Conservation (phyloP, 2,888 invertebrate species). For the Phortica okadai region DNA sequence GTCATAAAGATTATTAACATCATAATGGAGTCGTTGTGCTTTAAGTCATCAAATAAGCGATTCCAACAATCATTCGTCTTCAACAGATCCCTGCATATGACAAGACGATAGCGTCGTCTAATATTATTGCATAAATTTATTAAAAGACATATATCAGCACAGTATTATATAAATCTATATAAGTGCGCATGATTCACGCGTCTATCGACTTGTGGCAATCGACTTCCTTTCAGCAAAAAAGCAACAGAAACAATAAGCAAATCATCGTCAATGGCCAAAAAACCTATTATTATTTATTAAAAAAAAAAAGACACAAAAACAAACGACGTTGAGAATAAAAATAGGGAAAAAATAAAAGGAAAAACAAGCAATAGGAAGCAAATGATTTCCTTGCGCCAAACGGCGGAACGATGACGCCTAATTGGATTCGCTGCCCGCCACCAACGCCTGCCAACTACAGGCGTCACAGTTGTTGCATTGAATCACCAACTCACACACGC, state of each 20-base stretch:
- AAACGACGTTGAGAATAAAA: slow-evolving; percentile 31
- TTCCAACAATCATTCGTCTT: too few species aligned
- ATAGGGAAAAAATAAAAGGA: background rate
- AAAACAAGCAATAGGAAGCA: slow-evolving; percentile 12
- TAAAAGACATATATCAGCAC: slow-evolving; percentile 46
- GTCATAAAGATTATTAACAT: too few species aligned
- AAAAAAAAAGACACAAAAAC: slow-evolving; percentile 35
- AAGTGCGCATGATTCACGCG: slow-evolving; percentile 52
- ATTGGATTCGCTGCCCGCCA: slow-evolving; percentile 49
- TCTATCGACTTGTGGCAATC: slow-evolving; percentile 45
- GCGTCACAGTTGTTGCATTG: background rate
- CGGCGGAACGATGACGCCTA: slow-evolving; percentile 50
- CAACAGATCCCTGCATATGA: too few species aligned
- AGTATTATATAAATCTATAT: slow-evolving; percentile 50
- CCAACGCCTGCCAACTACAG: background rate
- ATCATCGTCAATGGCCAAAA: slow-evolving; percentile 23
- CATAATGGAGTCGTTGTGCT: too few species aligned
- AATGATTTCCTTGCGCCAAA: slow-evolving; percentile 56
- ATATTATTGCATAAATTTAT: slow-evolving; percentile 33
- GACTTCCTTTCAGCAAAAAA: slow-evolving; percentile 30
- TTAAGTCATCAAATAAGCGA: too few species aligned
- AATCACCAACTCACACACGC: slow-evolving; percentile 14
- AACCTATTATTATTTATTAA: slow-evolving; percentile 38
- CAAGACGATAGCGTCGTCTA: background rate
- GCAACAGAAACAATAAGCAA: background rate